Percentiles rank a stretch among this genome's conserved stretches.
phyloP scores from a whole-genome alignment of 2,888 invertebrate genomes.

The Mongoloraphidia duomilia region DNA sequence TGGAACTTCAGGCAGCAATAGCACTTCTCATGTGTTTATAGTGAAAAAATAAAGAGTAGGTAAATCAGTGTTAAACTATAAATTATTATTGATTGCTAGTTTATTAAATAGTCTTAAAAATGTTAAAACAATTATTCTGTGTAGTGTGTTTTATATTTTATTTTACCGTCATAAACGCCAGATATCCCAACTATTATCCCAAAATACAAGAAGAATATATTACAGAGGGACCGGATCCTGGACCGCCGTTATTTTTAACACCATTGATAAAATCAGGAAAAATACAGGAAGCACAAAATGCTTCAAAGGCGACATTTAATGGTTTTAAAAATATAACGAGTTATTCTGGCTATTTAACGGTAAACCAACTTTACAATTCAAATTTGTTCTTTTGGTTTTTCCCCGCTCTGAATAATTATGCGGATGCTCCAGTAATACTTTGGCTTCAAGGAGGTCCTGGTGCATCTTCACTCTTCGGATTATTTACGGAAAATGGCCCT shows the following conservation, averaged over 20 bases:
- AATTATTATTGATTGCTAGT: too few species aligned
- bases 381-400: conserved; percentile 91
- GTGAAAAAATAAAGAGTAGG: too few species aligned
- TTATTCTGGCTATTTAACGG: conserved; percentile 73
- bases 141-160: too few species aligned
- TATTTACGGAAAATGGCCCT: conserved; percentile 78
- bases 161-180: neutral
- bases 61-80: too few species aligned
- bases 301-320: conserved; percentile 38
- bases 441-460: conserved; percentile 85
- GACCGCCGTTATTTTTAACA: conserved; percentile 59
- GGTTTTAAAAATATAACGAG: conserved; percentile 46
- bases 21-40: too few species aligned
- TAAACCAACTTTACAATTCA: conserved; percentile 59
- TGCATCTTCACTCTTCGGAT: conserved; percentile 61
- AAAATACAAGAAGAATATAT: conserved; percentile 13
- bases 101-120: too few species aligned
- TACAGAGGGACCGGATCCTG: conserved; percentile 24
- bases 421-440: conserved; percentile 54
- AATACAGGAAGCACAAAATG: conserved; percentile 45
- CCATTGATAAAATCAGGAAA: conserved; percentile 57
- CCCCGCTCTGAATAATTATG: conserved; percentile 47
- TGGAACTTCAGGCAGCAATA: too few species aligned
- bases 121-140: too few species aligned
- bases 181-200: conserved; percentile 13